Evolutionary conservation across 2,113 vertebrate genomes (phyloP).

Genomic region (Potamarius usumacintae): DNA sequence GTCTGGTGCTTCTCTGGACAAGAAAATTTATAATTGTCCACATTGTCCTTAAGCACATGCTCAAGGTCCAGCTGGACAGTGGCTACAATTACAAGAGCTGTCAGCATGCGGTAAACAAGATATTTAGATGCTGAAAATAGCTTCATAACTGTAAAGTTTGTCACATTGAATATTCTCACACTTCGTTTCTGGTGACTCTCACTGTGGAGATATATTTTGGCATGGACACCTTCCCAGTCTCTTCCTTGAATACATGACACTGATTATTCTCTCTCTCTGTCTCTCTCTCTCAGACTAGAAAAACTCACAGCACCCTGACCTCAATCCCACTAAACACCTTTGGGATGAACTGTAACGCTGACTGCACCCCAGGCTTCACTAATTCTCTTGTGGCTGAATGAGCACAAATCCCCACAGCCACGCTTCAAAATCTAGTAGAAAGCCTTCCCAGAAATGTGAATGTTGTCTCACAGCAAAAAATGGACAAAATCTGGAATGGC

Average conservation of each 20-base stretch:
- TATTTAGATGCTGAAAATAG: conserved; percentile 24
- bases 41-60: background rate
- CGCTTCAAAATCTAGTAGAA: background rate
- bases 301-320: background rate
- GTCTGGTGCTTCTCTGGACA: background rate
- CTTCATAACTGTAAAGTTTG: background rate
- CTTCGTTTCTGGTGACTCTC: background rate
- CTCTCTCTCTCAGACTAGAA: background rate
- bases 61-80: conserved; percentile 10
- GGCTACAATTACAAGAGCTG: conserved; percentile 6
- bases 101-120: conserved; percentile 27
- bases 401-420: background rate
- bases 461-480: too few relatives aligned
- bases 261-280: too few relatives aligned
- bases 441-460: background rate
- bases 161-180: background rate
- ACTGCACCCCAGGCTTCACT: background rate
- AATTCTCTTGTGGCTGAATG: background rate
- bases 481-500: background rate
- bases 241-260: background rate
- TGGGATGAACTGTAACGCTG: background rate
- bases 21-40: background rate
- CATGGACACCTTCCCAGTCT: background rate
- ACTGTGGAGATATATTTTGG: background rate
- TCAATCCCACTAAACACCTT: background rate